Evolutionary conservation across 2,888 invertebrate genomes (phyloP).

Genomic region (Doris montereyensis): DNA sequence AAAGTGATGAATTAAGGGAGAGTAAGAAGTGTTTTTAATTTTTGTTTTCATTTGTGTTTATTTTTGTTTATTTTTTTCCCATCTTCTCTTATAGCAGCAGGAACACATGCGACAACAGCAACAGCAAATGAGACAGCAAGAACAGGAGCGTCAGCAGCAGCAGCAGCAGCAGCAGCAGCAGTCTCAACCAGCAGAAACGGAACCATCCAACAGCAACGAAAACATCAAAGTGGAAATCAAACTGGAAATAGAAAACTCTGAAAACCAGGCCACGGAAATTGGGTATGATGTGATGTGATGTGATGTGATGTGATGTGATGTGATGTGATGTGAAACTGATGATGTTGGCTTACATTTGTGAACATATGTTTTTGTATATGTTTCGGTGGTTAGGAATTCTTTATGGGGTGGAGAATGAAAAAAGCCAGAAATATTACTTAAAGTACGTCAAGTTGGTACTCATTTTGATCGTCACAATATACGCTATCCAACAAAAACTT

Average conservation of each 20-base stretch:
- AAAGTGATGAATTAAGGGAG: too few relatives aligned
- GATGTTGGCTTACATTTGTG: too few relatives aligned
- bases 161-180: slow-evolving; percentile 40
- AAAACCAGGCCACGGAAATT: not conserved
- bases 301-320: not conserved
- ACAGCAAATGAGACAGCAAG: not conserved
- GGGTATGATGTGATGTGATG: not conserved
- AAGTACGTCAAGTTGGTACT: too few relatives aligned
- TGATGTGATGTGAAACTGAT: too few relatives aligned
- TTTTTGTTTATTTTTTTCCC: not conserved
- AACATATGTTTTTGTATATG: not conserved
- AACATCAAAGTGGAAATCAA: slow-evolving; percentile 47
- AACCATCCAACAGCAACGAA: not conserved
- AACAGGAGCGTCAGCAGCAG: slow-evolving; percentile 16
- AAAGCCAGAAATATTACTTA: too few relatives aligned
- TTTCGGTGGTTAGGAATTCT: not conserved
- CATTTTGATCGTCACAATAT: too few relatives aligned
- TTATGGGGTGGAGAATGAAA: slow-evolving; percentile 34
- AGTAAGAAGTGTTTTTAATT: too few relatives aligned
- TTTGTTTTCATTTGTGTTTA: too few relatives aligned
- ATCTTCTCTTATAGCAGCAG: slow-evolving; percentile 28
- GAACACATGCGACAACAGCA: slow-evolving; percentile 39
- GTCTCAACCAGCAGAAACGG: not conserved
- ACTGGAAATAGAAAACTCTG: too few relatives aligned
- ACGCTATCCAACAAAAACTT: too few relatives aligned